These are phyloP conservation scores for Rallus crepitans DNA, from an alignment of 2,797 vertebrate species.

Conservation along the genomic window DNA sequence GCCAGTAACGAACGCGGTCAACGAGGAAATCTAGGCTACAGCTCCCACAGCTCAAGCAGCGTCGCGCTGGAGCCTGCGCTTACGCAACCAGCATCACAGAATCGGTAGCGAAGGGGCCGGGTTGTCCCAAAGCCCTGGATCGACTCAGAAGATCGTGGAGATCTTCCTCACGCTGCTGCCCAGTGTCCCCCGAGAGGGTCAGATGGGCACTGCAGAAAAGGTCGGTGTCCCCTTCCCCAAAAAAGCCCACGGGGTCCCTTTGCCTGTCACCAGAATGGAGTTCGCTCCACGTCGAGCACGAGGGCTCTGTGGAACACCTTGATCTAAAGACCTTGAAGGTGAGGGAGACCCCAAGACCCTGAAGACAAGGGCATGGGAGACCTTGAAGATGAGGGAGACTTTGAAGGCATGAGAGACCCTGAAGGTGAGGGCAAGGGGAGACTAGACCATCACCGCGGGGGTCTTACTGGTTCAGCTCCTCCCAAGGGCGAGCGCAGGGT, in stretches of 20 bases:
- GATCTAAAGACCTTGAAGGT: not conserved
- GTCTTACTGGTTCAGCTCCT: not conserved
- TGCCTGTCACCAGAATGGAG: rapidly evolving
- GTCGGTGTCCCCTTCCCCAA: too few relatives aligned
- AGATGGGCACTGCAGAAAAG: rapidly evolving
- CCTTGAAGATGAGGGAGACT: not conserved
- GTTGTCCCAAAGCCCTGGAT: not conserved
- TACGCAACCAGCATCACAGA: not conserved
- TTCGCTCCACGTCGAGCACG: rapidly evolving
- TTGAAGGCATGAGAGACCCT: not conserved
- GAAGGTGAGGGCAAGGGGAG: not conserved
- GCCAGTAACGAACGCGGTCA: not conserved
- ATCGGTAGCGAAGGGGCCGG: rapidly evolving
- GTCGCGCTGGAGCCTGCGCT: not conserved
- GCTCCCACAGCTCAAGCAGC: not conserved
- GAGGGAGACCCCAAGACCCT: not conserved
- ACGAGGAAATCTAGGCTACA: not conserved
- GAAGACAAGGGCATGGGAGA: not conserved
- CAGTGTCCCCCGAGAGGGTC: too few relatives aligned
- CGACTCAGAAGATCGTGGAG: rapidly evolving
- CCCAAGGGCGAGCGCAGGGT: rapidly evolving
- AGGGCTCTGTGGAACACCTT: not conserved
- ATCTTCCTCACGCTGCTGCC: rapidly evolving
- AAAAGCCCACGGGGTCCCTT: too few relatives aligned
- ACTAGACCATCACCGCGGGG: rapidly evolving